A percentile compares a stretch with the other conserved stretches of the same genome.
These are phyloP conservation scores for Bufo gargarizans DNA, from an alignment of 2,113 vertebrate species.

Conservation along the genomic window DNA sequence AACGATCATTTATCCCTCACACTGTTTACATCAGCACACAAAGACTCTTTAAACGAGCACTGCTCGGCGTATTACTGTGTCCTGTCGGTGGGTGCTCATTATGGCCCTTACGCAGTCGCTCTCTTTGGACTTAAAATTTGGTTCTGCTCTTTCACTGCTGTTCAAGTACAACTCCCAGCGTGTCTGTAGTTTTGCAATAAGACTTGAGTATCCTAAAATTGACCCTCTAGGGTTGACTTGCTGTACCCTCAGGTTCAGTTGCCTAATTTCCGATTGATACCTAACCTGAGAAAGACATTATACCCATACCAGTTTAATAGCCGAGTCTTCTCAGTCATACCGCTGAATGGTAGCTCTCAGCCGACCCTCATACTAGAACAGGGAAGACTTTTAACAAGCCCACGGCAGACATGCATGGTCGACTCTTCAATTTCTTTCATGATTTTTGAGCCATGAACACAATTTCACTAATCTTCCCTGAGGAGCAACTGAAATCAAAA, in stretches of 20 bases:
- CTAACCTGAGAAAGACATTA: background rate
- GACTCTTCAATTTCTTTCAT: constrained; percentile 43
- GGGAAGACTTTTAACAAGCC: constrained; percentile 39
- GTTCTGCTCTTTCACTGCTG: no score
- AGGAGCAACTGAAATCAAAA: constrained; percentile 41
- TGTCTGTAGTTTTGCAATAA: background rate
- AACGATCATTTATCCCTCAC: no score
- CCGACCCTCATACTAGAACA: constrained; percentile 32
- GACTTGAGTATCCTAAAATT: background rate
- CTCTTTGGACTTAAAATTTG: no score
- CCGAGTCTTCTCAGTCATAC: background rate
- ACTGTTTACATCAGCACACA: no score
- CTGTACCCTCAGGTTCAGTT: background rate
- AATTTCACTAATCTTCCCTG: constrained; percentile 44
- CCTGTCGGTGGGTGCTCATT: no score
- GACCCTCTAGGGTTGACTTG: background rate
- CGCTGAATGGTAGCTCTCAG: constrained; percentile 13
- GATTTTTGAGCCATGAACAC: constrained; percentile 46
- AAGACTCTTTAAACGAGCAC: no score
- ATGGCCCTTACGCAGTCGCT: no score
- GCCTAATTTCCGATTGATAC: background rate
- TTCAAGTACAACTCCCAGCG: no score
- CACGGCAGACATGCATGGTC: constrained; percentile 29
- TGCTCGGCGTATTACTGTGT: no score
- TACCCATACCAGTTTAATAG: constrained; percentile 30